A percentile compares a stretch with the other conserved stretches of the same genome.
These are phyloP conservation scores for Mesoligia furuncula DNA, from an alignment of 2,888 invertebrate genomes.

Conservation along the genomic window DNA sequence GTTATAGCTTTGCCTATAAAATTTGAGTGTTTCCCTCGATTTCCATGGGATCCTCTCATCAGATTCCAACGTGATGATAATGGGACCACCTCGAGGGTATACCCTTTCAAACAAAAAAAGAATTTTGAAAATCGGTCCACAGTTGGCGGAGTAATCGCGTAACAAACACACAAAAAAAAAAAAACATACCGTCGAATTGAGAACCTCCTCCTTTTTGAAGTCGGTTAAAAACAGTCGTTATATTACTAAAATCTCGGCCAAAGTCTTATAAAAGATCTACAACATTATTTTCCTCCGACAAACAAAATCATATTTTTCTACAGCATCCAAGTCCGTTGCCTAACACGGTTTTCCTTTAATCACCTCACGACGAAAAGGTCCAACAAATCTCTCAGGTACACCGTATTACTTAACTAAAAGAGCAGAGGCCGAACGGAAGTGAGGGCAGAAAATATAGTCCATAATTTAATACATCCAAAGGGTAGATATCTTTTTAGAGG, in stretches of 20 bases:
- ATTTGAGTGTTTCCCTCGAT: no score
- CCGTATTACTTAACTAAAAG: constrained; percentile 75
- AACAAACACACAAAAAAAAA: no score
- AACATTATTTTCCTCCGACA: constrained; percentile 27
- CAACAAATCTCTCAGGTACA: constrained; percentile 75
- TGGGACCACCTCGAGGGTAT: no score
- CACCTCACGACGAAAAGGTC: constrained; percentile 74
- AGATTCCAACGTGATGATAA: no score
- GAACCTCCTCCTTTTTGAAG: no score
- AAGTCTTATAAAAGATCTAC: constrained; percentile 14
- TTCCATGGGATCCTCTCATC: no score
- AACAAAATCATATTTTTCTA: constrained; percentile 57
- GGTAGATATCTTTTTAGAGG: constrained; percentile 84
- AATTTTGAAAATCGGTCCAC: no score
- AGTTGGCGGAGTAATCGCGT: no score
- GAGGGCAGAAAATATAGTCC: constrained; percentile 81
- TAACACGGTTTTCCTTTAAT: constrained; percentile 77
- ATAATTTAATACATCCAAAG: constrained; percentile 86
- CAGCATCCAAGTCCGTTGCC: constrained; percentile 31
- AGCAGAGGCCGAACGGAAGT: constrained; percentile 75
- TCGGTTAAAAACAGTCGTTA: constrained; percentile 5
- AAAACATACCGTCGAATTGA: no score
- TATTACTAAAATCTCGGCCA: neutral
- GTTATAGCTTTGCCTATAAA: no score
- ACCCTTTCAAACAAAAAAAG: no score